phyloP scores from a whole-genome alignment of 2,888 invertebrate genomes.

The Pimpla rufipes region DNA sequence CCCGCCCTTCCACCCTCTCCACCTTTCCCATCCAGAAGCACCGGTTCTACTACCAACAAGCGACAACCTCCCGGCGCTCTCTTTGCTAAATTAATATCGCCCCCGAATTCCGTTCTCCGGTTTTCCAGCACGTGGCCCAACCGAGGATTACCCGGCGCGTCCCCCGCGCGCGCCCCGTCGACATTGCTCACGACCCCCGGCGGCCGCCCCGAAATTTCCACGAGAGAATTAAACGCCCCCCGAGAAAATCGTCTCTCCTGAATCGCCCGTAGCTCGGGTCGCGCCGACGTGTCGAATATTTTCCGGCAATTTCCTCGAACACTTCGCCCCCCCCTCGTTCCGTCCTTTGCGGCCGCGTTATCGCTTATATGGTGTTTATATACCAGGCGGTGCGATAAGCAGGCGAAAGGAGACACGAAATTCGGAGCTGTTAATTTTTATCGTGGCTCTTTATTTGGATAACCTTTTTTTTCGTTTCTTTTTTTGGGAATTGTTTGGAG shows the following conservation, averaged over 20 bases:
- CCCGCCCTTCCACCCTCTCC: not conserved
- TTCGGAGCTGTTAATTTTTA: slow-evolving; percentile 38
- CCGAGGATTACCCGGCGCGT: slow-evolving; percentile 40
- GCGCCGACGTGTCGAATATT: slow-evolving; percentile 52
- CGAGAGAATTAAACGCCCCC: slow-evolving; percentile 44
- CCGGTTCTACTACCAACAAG: slow-evolving; percentile 49
- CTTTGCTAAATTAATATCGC: slow-evolving; percentile 83
- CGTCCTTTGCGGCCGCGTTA: slow-evolving; percentile 41
- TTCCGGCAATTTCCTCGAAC: slow-evolving; percentile 52
- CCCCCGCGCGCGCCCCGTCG: slow-evolving; percentile 42
- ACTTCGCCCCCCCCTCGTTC: slow-evolving; percentile 1
- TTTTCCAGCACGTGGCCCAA: slow-evolving; percentile 53
- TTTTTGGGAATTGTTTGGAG: slow-evolving; percentile 9
- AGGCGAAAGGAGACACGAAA: not conserved
- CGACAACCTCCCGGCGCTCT: slow-evolving; percentile 64
- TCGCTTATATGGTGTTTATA: slow-evolving; percentile 54
- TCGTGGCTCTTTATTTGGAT: slow-evolving; percentile 25
- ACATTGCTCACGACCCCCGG: slow-evolving; percentile 32
- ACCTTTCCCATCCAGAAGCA: slow-evolving; percentile 16
- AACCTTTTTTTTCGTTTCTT: slow-evolving; percentile 23
- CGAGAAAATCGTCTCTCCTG: slow-evolving; percentile 22
- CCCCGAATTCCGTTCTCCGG: slow-evolving; percentile 70
- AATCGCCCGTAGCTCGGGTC: not conserved
- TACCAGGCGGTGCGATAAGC: slow-evolving; percentile 34
- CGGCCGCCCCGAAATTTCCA: slow-evolving; percentile 48